Evolutionary conservation across 2,113 vertebrate genomes (phyloP), one percentile per base, ranked within the genome.

Genomic region (Apaloderma vittatum): DNA sequence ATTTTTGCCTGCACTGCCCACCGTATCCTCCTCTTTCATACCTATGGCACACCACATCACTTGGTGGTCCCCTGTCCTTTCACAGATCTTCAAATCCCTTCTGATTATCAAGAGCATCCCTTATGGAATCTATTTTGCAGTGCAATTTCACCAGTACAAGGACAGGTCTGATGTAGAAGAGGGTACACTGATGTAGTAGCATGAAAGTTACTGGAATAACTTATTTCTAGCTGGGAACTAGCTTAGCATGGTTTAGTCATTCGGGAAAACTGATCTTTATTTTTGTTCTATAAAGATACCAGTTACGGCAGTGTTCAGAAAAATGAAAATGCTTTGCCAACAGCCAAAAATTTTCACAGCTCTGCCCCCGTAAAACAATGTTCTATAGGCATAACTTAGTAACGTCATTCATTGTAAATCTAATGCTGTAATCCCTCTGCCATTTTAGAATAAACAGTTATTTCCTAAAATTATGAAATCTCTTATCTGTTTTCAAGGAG

Each of bases 381-480:
- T 62, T 67, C 24, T 15, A 77, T 68, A 90, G 90, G 94, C 34
- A 95, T 92, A 97, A 90, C 73, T 90, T 72, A 87, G 92, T 78
- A 92, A 94, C 0, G 4, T 91, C 95, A 91, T 78, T 95, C 83
- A 90, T 74, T 95, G 85, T 93, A 97, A 97, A 96, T 85, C 86
- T 95, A 96, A 90, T 87, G 73, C 46, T 15, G 6, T 86, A 95
- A 97, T 97, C 90, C 83, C 91, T 36, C 72, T 98, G 92, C 95
- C 95, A 88, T 75, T 95, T 85, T 93, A 86, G 88, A 97, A 97
- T 91, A 98, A 98, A 97, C 83, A 97, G 91, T 80, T 90, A 96
- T 97, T 98, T 98, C 97, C 95, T 93, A 97, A 98, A 98, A 97
- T 97, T 88, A 90, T 94, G 92, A 95, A 86, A 93, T 74, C 93